These are phyloP conservation scores for Nyleta sp. DNA, from an alignment of 2,888 invertebrate species.

Conservation along the genomic window DNA sequence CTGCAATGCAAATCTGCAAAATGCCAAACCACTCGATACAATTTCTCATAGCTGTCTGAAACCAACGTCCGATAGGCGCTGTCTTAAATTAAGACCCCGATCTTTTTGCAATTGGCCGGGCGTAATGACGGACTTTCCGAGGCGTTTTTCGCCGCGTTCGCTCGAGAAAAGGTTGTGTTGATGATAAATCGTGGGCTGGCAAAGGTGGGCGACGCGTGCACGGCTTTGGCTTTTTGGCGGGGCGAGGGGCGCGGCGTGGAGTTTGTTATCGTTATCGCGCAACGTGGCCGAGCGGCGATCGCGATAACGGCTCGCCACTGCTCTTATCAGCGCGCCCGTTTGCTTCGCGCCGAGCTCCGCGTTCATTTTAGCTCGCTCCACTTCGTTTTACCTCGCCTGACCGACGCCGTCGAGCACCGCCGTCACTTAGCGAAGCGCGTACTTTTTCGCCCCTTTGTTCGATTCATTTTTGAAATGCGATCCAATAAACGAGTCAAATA, in stretches of 20 bases:
- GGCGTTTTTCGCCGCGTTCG: conserved; percentile 24
- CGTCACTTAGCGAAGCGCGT: conserved; percentile 56
- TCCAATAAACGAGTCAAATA: conserved; percentile 27
- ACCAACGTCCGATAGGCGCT: no score
- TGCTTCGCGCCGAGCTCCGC: conserved; percentile 70
- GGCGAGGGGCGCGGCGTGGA: conserved; percentile 68
- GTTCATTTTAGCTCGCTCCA: conserved; percentile 75
- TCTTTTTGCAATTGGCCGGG: no score
- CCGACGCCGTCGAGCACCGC: conserved; percentile 56
- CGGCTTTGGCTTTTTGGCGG: conserved; percentile 52
- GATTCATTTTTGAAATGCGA: conserved; percentile 39
- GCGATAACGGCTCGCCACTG: conserved; percentile 77
- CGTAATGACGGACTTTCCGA: conserved; percentile 25
- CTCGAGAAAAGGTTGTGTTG: conserved; percentile 49
- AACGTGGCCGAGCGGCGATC: conserved; percentile 78
- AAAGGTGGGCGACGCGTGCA: conserved; percentile 63
- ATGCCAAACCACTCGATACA: no score
- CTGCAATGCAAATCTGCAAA: no score
- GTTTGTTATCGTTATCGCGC: conserved; percentile 79
- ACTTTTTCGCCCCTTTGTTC: conserved; percentile 44
- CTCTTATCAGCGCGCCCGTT: conserved; percentile 75
- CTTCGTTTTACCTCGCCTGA: conserved; percentile 68
- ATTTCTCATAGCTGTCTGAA: no score
- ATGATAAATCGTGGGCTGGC: conserved; percentile 58
- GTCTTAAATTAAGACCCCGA: no score